Evolutionary conservation across 2,888 invertebrate species (phyloP).

Genomic region (Shargacucullia verbasci): DNA sequence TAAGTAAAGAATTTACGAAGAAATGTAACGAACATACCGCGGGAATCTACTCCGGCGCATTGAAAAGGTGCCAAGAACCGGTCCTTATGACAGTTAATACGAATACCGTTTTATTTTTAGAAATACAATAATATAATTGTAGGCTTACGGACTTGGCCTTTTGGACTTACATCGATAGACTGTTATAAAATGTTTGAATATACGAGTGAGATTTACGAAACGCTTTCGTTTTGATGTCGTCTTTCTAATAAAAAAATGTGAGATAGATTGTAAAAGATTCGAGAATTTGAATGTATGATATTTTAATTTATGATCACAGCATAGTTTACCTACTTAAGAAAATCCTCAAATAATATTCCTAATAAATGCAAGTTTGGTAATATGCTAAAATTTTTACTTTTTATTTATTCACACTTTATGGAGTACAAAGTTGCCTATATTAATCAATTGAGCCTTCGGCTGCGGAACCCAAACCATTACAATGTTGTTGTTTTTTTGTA

Average conservation of each 20-base stretch:
- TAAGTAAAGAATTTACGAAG: conserved; percentile 60
- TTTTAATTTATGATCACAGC: too few relatives aligned
- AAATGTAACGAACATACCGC: conserved; percentile 60
- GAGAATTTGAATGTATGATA: too few relatives aligned
- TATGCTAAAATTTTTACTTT: too few relatives aligned
- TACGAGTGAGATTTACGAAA: neutral
- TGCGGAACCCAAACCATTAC: conserved; percentile 63
- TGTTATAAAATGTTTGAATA: conserved; percentile 7
- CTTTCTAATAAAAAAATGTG: too few relatives aligned
- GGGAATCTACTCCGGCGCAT: conserved; percentile 59
- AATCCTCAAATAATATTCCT: too few relatives aligned
- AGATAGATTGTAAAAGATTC: too few relatives aligned
- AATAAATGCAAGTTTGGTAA: too few relatives aligned
- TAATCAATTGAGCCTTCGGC: conserved; percentile 38
- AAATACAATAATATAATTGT: conserved; percentile 61
- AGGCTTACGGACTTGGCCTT: conserved; percentile 43
- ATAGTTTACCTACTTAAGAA: too few relatives aligned
- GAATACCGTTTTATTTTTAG: conserved; percentile 68
- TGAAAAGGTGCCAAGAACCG: conserved; percentile 68
- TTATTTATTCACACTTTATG: too few relatives aligned
- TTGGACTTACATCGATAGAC: conserved; percentile 11
- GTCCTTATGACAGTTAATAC: conserved; percentile 70
- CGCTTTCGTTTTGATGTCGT: neutral
- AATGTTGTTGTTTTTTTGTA: conserved; percentile 62
- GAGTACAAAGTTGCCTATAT: conserved; percentile 16